phyloP scores from a whole-genome alignment of 2,888 invertebrate genomes.

The Harpalus rubripes region DNA sequence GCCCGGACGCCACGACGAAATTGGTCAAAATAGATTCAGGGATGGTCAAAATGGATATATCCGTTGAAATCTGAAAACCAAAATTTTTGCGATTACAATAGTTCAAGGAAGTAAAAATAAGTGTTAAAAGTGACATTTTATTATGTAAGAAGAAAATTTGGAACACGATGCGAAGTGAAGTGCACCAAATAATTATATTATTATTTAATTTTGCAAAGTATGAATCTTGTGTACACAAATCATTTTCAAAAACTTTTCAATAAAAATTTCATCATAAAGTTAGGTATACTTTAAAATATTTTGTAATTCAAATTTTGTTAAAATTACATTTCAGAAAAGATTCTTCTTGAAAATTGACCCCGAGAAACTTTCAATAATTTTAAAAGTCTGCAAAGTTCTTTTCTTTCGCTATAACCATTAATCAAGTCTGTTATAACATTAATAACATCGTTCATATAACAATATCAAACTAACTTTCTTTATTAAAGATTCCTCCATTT shows the following conservation, averaged over 20 bases:
- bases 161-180: no score
- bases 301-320: slow-evolving; percentile 4
- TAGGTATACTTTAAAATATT: background rate
- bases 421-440: background rate
- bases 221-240: background rate
- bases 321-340: slow-evolving; percentile 1
- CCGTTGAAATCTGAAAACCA: no score
- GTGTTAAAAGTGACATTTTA: no score
- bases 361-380: background rate
- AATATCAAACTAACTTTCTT: slow-evolving; percentile 3
- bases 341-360: background rate
- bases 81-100: no score
- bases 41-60: no score
- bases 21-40: no score
- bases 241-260: background rate
- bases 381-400: slow-evolving; percentile 2
- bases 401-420: slow-evolving; percentile 6
- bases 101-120: no score
- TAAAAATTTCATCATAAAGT: background rate
- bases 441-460: background rate
- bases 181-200: no score
- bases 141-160: no score
- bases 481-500: slow-evolving; percentile 6
- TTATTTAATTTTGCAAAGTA: no score
- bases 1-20: no score